Evolutionary conservation across 2,888 invertebrate genomes (phyloP), one percentile per base, ranked within the genome.

Genomic region (Lacanobia oleracea): DNA sequence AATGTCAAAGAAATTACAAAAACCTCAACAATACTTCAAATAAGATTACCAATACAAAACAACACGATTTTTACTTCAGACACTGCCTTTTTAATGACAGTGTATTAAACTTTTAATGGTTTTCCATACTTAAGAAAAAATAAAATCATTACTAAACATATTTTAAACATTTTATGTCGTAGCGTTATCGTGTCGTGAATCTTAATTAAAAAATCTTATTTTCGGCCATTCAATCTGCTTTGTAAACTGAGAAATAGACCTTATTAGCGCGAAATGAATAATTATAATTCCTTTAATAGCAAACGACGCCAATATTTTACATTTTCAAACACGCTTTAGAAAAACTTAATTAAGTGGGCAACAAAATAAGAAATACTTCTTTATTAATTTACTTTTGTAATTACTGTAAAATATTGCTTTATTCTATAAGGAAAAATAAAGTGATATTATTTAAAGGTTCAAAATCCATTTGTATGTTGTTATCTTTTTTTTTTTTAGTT

Each of bases 241-340:
- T 43, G 56, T 81, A 76, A 81, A 72, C 56, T 75, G 53, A 72
- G 61, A 10, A 66, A 69, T 67, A 76, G 21, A n/a, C 65, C 43
- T 21, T 70, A 57, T 60, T 61, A 67, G 62, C 59, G 62, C 14
- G 45, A 33, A 40, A 72, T 14, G 14, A 43, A 66, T 18, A 68
- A 67, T 67, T 68, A 68, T 67, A 76, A 71, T 85, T 63, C 54
- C 21, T 10, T 64, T 73, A 75, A 70, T 56, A 69, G 69, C 48
- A 48, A 59, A 37, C 23, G 12, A n/a, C 5, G 65, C 27, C 51
- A 68, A 64, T 72, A 65, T 75, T 65, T 59, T 43, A 61, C 12
- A 61, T 65, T 81, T 64, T 40, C 27, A 45, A 57, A 62, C 63
- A 63, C 56, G 51, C 37, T 68, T 63, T 61, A 56, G 50, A 9